These are phyloP conservation scores for Branchinecta lynchi DNA, from an alignment of 1,140 invertebrate genomes.

Conservation along the genomic window DNA sequence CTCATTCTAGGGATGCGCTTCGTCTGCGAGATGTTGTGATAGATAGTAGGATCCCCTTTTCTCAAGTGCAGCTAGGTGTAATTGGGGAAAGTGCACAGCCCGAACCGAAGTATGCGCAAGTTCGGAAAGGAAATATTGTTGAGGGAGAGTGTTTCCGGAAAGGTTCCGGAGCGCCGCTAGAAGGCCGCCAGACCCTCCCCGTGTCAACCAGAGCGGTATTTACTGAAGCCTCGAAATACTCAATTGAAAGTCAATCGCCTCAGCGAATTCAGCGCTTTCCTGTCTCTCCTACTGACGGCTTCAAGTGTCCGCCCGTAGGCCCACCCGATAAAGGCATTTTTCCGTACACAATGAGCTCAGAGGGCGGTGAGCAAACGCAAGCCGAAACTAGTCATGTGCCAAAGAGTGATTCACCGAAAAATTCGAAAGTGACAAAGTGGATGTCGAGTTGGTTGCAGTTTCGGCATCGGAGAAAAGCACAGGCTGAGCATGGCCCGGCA, in stretches of 20 bases:
- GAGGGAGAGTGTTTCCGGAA: neutral
- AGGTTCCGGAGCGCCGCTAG: neutral
- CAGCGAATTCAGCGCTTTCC: neutral
- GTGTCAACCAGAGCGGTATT: neutral
- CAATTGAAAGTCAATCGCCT: neutral
- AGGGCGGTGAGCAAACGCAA: neutral
- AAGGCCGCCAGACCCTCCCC: no score
- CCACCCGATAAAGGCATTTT: neutral
- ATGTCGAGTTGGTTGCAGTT: neutral
- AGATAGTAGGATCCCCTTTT: no score
- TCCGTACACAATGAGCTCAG: neutral
- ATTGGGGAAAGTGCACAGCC: neutral
- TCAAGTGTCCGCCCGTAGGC: neutral
- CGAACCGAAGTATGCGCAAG: neutral
- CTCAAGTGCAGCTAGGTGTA: neutral
- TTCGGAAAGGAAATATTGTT: neutral
- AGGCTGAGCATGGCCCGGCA: neutral
- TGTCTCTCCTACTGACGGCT: neutral
- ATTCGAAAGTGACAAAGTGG: neutral
- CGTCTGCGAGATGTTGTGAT: no score
- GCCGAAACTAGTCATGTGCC: neutral
- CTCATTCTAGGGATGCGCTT: no score
- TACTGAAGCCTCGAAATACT: neutral
- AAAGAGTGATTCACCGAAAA: slow-evolving; percentile 9
- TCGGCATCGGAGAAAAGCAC: neutral